Evolutionary conservation across 1,140 invertebrate species (phyloP).

Genomic region (Apis florea): DNA sequence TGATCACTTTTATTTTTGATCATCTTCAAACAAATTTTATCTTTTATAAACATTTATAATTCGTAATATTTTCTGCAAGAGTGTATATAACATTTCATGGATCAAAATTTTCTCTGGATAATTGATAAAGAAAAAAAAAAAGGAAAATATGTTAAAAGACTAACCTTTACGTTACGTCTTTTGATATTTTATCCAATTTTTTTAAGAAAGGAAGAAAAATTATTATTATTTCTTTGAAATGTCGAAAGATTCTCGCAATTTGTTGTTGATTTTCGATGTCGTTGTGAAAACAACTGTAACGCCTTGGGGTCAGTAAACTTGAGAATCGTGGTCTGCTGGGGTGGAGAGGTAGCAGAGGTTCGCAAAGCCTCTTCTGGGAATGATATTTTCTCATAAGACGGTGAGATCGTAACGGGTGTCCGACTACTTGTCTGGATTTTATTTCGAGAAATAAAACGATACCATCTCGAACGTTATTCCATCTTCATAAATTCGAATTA

Average conservation of each 20-base stretch:
- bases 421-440: slow-evolving; percentile 38
- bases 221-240: background rate
- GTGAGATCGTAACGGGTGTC: slow-evolving; percentile 34
- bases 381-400: slow-evolving; percentile 57
- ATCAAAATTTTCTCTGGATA: no score
- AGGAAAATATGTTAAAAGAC: background rate
- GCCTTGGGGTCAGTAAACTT: slow-evolving; percentile 51
- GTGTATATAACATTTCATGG: no score
- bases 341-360: background rate
- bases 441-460: slow-evolving; percentile 20
- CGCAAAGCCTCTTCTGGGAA: slow-evolving; percentile 46
- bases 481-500: background rate
- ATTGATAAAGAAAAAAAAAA: no score
- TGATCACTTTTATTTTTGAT: no score
- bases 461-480: background rate
- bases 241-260: background rate
- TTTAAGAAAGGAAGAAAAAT: no score
- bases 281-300: slow-evolving; percentile 41
- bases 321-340: background rate
- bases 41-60: no score
- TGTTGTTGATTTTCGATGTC: background rate
- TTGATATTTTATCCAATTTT: background rate
- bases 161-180: background rate
- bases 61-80: no score
- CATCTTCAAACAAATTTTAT: no score